Base-by-base conservation (phyloP, 2,888 invertebrate species). In the Meandrusa payeni region DNA sequence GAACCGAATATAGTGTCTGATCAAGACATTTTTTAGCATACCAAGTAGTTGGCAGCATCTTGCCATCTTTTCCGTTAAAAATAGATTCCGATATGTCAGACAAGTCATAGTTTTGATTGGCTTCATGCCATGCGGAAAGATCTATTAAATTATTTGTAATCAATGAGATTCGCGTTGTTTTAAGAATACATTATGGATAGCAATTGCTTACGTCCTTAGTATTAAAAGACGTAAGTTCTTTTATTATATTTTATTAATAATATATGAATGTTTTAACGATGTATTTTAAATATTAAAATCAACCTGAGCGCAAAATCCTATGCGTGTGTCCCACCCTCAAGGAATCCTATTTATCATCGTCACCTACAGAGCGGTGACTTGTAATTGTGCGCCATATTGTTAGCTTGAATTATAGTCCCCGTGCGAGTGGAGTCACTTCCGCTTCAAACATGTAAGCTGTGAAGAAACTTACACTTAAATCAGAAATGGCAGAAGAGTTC, bases 311-410 rank as follows among this genome's bases (percentile, higher is more conserved):
- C 58, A 63, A 61, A 72, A 65, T 64, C 58, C 63, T 55, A 61
- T 52, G 58, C 59, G 61, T 69, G 64, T 74, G 76, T 76, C 72
- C 61, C 67, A 69, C 61, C 72, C 70, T 70, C 64, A 78, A 74
- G 76, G 74, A 80, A 76, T 66, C 65, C 61, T 64, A 83, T 87
- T 80, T 81, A 77, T 87, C 83, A 83, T 86, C 86, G 79, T 86
- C 85, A 81, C 73, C 74, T 59, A 60, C 62, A 55, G 64, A 62
- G 68, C 59, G 62, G 70, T 57, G 73, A 69, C 77, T 79, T 76
- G 83, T 85, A 85, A 85, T 86, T 85, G 82, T 82, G 65, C 64
- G 75, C 78, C 69, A 78, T 81, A 82, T 80, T 82, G 83, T 82
- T 78, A 70, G 71, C 60, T 65, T 83, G 79, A 86, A 71, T 81